Conservation (phyloP, 2,888 invertebrate genomes). For the Cecidostiba fungosa region DNA sequence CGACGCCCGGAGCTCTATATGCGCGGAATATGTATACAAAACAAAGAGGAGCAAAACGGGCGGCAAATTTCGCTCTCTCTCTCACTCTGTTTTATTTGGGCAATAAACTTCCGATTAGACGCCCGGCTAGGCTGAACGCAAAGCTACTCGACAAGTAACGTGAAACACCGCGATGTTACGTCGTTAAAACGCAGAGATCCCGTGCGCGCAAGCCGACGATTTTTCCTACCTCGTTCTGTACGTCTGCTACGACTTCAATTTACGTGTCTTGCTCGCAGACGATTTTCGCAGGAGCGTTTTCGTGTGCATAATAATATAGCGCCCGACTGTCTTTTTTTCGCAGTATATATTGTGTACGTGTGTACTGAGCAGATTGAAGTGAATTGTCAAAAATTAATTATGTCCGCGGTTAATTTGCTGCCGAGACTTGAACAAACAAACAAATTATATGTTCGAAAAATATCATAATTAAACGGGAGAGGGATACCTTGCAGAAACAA, state of each 20-base stretch:
- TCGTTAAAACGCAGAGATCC: slow-evolving; percentile 44
- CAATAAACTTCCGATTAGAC: slow-evolving; percentile 70
- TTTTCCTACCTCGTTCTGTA: slow-evolving; percentile 32
- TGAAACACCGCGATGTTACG: slow-evolving; percentile 25
- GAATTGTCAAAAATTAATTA: slow-evolving; percentile 40
- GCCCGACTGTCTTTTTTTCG: neutral
- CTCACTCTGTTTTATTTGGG: slow-evolving; percentile 66
- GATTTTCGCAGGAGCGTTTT: neutral
- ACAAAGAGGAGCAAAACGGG: neutral
- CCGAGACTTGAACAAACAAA: neutral
- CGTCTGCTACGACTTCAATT: neutral
- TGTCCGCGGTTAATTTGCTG: slow-evolving; percentile 9
- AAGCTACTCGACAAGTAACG: slow-evolving; percentile 33
- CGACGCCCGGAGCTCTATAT: slow-evolving; percentile 13
- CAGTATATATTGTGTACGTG: neutral
- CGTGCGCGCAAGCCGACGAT: neutral
- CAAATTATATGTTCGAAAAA: slow-evolving; percentile 14
- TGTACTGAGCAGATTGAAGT: too few relatives aligned
- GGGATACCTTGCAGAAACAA: neutral
- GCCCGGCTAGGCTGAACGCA: slow-evolving; percentile 13
- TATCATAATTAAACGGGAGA: neutral
- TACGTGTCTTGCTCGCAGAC: neutral
- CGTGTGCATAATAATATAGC: too few relatives aligned
- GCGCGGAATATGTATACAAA: slow-evolving; percentile 65
- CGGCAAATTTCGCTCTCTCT: slow-evolving; percentile 30